phyloP scores from a whole-genome alignment of 2,113 vertebrate species.

The Heterotilapia buettikoferi region DNA sequence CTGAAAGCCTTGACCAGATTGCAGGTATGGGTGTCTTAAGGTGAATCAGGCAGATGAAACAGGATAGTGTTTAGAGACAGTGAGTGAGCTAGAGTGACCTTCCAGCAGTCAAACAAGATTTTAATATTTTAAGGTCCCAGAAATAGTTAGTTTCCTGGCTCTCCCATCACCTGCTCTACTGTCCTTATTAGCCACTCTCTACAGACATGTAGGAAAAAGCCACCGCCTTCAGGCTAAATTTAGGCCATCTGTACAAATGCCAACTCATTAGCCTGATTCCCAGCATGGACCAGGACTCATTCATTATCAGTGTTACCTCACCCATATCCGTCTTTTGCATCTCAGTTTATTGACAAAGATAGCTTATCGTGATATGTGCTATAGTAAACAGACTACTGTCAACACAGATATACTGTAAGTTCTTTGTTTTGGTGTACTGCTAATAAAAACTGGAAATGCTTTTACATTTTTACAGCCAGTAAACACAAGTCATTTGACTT shows the following conservation, averaged over 20 bases:
- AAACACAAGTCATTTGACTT: neutral
- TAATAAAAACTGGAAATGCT: neutral
- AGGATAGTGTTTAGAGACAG: neutral
- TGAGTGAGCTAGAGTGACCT: neutral
- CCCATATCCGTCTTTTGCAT: neutral
- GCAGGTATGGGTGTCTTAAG: slow-evolving; percentile 1
- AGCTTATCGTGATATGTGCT: neutral
- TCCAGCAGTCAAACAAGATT: neutral
- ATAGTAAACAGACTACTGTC: neutral
- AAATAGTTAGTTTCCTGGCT: slow-evolving; percentile 1
- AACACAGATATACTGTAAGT: neutral
- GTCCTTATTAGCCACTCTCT: slow-evolving; percentile 43
- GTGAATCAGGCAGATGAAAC: neutral
- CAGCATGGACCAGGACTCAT: neutral
- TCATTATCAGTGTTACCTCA: slow-evolving; percentile 21
- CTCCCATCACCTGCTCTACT: neutral
- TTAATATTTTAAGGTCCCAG: neutral
- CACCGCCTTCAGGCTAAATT: slow-evolving; percentile 22
- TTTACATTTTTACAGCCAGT: neutral
- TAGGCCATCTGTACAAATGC: neutral
- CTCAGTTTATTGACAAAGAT: neutral
- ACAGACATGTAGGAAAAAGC: slow-evolving; percentile 11
- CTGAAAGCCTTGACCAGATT: neutral
- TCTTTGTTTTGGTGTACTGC: neutral
- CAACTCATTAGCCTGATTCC: slow-evolving; percentile 53